Evolutionary conservation across 2,797 vertebrate genomes (phyloP), one percentile per base, ranked within the genome.

Genomic region (Carcharodon carcharias): DNA sequence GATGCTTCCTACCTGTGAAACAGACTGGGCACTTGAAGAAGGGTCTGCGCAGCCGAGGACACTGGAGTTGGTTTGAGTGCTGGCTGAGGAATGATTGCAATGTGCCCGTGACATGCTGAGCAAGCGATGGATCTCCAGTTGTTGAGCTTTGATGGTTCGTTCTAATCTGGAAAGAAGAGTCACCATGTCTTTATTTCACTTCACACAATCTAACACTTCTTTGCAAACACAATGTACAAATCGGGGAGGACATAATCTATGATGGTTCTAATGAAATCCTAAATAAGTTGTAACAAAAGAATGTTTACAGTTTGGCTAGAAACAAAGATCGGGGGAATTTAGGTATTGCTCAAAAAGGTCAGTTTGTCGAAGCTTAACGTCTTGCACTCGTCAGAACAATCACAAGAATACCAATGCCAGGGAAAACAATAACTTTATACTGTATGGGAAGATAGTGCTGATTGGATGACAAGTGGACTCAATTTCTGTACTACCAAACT

Each of bases 41-140:
- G 58, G 58, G 77, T 31, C 14, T 65, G 65, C 0, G 88, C 67
- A 6, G 73, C 69, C 18, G 11, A 35, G 88, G 67, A 9, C 23
- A 58, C 67, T 73, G 88, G 11, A 58, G 65, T 35, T 23, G 14
- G 69, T 63, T 7, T 93, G 89, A 26, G 91, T 35, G 94, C 93
- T 63, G 50, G 73, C 14, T 54, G 73, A 14, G 23, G 96, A 40
- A 28, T 45, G 56, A 54, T 28, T 54, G 31, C 91, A 61, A 9
- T n/a, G 77, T 56, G 54, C 28, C 56, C 45, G 54, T 45, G 91
- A 91, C 56, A 26, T 54, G 77, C 58, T 96, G 45, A 95, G 92
- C 31, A 96, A 87, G 12, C 73, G 94, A 11, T 82, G 69, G 63
- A 96, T 96, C 85, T 96, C 93, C 61, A 95, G 56, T 77, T 96